phyloP scores from a whole-genome alignment of 2,113 vertebrate genomes.

The Phasianus colchicus region DNA sequence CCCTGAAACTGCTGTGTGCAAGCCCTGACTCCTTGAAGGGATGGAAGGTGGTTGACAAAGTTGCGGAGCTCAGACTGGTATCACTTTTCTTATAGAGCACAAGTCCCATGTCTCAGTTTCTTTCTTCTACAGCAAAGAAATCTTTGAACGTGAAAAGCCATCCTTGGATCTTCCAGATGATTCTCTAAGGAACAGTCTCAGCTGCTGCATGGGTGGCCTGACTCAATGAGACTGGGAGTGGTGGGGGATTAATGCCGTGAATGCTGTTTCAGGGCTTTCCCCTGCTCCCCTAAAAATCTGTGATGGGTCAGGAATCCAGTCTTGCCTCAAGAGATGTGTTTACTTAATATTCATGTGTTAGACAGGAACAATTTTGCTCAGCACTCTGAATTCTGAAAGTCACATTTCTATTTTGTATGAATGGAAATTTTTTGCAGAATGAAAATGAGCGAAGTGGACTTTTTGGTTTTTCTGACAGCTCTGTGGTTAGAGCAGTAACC shows the following conservation, averaged over 20 bases:
- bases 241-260: neutral
- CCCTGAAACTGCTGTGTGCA: neutral
- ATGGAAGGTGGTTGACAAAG: neutral
- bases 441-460: neutral
- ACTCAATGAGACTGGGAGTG: neutral
- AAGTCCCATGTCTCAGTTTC: rapidly evolving
- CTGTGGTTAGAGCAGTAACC: neutral
- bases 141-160: rapidly evolving
- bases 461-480: neutral
- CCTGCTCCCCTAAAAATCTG: neutral
- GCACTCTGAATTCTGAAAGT: neutral
- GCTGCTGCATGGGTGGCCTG: rapidly evolving
- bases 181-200: neutral
- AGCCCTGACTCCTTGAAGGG: neutral
- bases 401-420: rapidly evolving
- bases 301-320: neutral
- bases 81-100: neutral
- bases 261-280: neutral
- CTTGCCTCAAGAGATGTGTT: rapidly evolving
- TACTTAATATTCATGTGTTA: rapidly evolving
- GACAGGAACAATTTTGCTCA: neutral
- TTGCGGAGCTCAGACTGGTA: neutral
- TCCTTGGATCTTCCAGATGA: neutral
- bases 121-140: neutral
- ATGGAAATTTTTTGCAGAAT: neutral